Percentiles rank a stretch among this genome's conserved stretches.
These are phyloP conservation scores for Erithacus rubecula DNA, from an alignment of 2,797 vertebrate species.

Conservation along the genomic window DNA sequence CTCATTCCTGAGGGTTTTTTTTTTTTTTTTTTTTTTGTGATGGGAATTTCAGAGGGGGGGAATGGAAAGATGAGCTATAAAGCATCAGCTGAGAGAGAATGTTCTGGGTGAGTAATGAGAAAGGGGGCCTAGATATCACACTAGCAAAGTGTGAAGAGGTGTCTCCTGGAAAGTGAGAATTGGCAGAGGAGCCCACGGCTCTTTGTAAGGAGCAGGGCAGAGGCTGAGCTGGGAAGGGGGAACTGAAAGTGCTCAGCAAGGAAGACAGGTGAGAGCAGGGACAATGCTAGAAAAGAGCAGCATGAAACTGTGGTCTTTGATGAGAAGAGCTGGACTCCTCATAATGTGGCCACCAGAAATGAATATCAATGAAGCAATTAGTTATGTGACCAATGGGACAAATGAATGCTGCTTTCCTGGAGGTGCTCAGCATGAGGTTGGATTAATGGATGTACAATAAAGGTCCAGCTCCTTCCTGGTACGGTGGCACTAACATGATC, in stretches of 20 bases:
- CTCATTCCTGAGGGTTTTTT: constrained; percentile 19
- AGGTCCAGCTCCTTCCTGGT: background rate
- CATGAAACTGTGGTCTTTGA: background rate
- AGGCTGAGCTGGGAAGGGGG: background rate
- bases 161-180: background rate
- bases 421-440: background rate
- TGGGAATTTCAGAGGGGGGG: background rate
- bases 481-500: background rate
- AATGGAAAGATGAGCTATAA: background rate
- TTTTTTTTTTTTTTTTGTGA: constrained; percentile 19
- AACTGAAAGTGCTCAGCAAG: background rate
- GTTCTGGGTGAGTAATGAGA: background rate
- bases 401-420: background rate
- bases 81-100: background rate
- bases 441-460: background rate
- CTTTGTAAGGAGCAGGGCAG: background rate
- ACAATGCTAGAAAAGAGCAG: background rate
- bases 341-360: background rate
- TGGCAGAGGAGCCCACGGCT: background rate
- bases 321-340: background rate
- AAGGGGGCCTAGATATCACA: background rate
- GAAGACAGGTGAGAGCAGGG: background rate
- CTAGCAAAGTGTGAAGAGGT: background rate
- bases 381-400: background rate
- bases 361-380: background rate